Evolutionary conservation across 2,797 vertebrate genomes (phyloP), one percentile per base, ranked within the genome.

Genomic region (Alosa sapidissima): DNA sequence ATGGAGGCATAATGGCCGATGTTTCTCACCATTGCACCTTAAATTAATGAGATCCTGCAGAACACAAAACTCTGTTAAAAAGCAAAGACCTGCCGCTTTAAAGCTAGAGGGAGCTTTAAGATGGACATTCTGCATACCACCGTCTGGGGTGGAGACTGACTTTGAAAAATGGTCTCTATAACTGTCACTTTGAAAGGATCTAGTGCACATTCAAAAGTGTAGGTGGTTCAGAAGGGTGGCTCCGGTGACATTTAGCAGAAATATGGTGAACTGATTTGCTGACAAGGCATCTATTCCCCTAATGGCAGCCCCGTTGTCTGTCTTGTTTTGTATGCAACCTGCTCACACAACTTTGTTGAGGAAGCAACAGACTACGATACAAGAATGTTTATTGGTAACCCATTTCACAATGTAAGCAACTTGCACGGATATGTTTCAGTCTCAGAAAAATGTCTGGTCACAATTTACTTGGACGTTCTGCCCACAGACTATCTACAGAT

Each of bases 271-370:
- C 45, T 78, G 41, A 47, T 45, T 47, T 47, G 72, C 89, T 92
- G 89, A 89, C 92, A 87, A 85, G 33, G 36, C 85, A 14, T 0
- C 75, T 47, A n/a, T 82, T 51, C 45, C 68, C 72, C 84, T 88
- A 89, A 78, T 78, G 36, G 41, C 72, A 78, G 5, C 16, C 72
- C 72, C 19, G 8, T 78, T 78, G 36, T 78, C 16, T 21, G 9
- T 28, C 72, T 45, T 16, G 58, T 78, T 78, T 78, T 78, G 68
- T 72, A 47, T 78, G 72, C 72, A 78, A 78, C 72, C 36, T 78
- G 72, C 72, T 47, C 19, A 9, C 1, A 78, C 45, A 14, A 0
- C 36, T 33, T 16, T 72, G 68, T 36, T 41, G 72, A 21, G 21
- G 36, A 78, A 78, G 72, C 68, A 36, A 75, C 14, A 75, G 11